A percentile compares a stretch with the other conserved stretches of the same genome.
phyloP scores from a whole-genome alignment of 2,797 vertebrate genomes.

The Chloroceryle amazona region DNA sequence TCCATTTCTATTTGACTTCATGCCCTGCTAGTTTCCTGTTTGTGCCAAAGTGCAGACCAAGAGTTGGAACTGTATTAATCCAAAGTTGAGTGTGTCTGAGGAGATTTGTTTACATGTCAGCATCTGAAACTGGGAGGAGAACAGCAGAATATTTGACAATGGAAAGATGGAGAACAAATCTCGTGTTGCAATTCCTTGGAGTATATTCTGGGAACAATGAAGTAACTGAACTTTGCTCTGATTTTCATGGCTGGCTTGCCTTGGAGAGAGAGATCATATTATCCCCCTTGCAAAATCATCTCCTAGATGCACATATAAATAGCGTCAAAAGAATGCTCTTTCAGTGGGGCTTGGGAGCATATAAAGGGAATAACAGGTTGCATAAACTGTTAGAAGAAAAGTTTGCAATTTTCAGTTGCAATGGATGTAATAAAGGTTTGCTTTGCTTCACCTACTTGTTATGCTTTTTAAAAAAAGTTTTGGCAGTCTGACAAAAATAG shows the following conservation, averaged over 20 bases:
- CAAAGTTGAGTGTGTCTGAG: neutral
- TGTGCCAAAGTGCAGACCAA: neutral
- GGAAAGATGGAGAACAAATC: neutral
- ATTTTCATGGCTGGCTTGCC: neutral
- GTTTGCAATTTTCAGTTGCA: neutral
- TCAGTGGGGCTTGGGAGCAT: neutral
- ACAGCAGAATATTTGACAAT: neutral
- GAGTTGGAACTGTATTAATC: neutral
- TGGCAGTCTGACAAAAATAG: constrained; percentile 31
- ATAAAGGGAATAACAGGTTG: neutral
- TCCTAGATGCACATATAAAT: neutral
- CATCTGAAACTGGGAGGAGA: neutral
- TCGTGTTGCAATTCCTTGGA: neutral
- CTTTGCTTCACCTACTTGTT: constrained; percentile 18
- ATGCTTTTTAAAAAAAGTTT: neutral
- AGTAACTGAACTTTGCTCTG: neutral
- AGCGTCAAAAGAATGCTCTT: neutral
- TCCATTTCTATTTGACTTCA: neutral
- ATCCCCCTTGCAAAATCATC: neutral
- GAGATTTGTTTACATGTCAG: constrained; percentile 28
- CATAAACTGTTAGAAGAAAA: neutral
- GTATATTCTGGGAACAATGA: constrained; percentile 26
- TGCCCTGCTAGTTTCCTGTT: neutral
- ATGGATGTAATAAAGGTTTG: neutral
- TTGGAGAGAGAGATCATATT: neutral